These are phyloP conservation scores for Dendrocincla fuliginosa DNA, from an alignment of 2,797 vertebrate genomes.

Conservation along the genomic window DNA sequence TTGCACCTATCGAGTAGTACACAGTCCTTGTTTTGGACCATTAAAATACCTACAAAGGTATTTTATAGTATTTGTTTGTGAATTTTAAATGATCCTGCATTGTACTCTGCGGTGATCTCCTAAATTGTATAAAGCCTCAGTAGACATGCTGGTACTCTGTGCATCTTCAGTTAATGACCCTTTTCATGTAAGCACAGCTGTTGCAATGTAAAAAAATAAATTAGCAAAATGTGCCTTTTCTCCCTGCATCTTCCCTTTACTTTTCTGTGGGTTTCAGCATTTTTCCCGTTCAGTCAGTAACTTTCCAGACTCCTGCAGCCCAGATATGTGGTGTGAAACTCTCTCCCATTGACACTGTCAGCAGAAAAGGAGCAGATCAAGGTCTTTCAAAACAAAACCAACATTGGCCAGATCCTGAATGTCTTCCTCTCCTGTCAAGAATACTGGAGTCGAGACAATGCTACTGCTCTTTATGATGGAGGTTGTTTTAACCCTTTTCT, in stretches of 20 bases:
- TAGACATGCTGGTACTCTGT: neutral
- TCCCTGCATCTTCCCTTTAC: neutral
- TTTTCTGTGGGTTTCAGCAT: conserved; percentile 40
- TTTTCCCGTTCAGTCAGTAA: neutral
- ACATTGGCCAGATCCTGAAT: neutral
- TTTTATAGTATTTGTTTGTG: conserved; percentile 42
- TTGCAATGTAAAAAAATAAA: conserved; percentile 55
- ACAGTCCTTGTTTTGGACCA: conserved; percentile 42
- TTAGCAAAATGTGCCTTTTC: conserved; percentile 24
- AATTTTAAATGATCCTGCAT: conserved; percentile 36
- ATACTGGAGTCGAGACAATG: neutral
- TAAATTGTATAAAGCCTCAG: conserved; percentile 17
- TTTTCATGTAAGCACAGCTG: conserved; percentile 67
- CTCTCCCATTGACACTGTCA: neutral
- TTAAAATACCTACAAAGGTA: conserved; percentile 52
- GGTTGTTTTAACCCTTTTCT: neutral
- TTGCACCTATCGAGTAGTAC: neutral
- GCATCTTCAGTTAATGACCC: conserved; percentile 59
- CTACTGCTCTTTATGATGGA: neutral
- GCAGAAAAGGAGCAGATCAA: conserved; percentile 7
- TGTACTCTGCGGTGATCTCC: conserved; percentile 33
- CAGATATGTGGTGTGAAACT: neutral
- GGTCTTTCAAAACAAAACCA: neutral
- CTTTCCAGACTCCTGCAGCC: neutral
- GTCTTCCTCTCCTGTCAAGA: neutral